These are phyloP conservation scores for Xyrauchen texanus DNA, from an alignment of 2,113 vertebrate genomes.

Conservation along the genomic window DNA sequence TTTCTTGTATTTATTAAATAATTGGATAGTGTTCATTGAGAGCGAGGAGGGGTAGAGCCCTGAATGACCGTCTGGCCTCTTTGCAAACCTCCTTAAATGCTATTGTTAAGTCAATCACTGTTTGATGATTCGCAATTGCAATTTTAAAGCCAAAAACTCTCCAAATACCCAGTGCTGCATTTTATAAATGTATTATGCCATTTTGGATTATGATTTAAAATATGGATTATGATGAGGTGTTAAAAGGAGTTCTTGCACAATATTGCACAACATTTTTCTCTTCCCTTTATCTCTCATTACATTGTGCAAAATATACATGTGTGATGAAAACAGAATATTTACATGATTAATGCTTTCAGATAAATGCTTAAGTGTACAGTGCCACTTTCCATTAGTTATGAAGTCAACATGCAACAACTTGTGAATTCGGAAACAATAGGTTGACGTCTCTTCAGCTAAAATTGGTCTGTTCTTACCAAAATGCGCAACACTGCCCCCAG, in stretches of 20 bases:
- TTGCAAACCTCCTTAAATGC: too few relatives aligned
- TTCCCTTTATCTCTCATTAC: constrained; percentile 16
- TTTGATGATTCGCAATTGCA: too few relatives aligned
- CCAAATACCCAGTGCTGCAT: not conserved
- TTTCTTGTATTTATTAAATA: not conserved
- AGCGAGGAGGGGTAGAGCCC: not conserved
- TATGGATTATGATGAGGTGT: not conserved
- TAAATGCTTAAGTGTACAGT: not conserved
- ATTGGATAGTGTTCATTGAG: not conserved
- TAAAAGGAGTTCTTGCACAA: not conserved
- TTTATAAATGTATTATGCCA: not conserved
- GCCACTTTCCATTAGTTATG: not conserved
- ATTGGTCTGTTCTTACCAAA: too few relatives aligned
- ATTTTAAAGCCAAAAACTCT: too few relatives aligned
- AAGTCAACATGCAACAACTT: too few relatives aligned
- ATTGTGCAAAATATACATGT: not conserved
- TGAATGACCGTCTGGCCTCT: too few relatives aligned
- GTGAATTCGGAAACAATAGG: too few relatives aligned
- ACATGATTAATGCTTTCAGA: constrained; percentile 14
- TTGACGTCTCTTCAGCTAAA: too few relatives aligned
- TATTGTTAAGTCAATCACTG: too few relatives aligned
- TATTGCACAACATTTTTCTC: constrained; percentile 9
- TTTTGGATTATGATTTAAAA: not conserved
- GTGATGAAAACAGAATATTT: constrained; percentile 14
- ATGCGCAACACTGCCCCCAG: too few relatives aligned